These are phyloP conservation scores for Artemia franciscana DNA, from an alignment of 1,140 invertebrate species.

Conservation along the genomic window DNA sequence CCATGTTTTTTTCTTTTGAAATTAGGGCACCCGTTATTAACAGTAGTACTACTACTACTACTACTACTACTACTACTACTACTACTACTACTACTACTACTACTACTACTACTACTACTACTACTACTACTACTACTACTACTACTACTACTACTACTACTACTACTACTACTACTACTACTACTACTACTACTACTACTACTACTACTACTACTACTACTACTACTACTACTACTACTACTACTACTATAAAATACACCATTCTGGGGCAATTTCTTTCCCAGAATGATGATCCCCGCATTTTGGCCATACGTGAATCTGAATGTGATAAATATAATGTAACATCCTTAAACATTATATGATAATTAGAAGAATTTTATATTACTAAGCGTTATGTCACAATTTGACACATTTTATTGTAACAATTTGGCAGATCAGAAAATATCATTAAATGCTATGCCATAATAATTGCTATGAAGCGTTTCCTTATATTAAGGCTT, in stretches of 20 bases:
- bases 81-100: slow-evolving; percentile 10
- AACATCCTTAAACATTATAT: too few relatives aligned
- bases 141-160: neutral
- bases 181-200: slow-evolving; percentile 8
- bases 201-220: slow-evolving; percentile 8
- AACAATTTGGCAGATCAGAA: too few relatives aligned
- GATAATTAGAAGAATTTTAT: too few relatives aligned
- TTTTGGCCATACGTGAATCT: too few relatives aligned
- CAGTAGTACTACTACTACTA: slow-evolving; percentile 5
- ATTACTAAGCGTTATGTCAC: too few relatives aligned
- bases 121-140: slow-evolving; percentile 7
- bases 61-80: slow-evolving; percentile 9
- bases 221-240: slow-evolving; percentile 9
- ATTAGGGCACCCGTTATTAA: slow-evolving; percentile 5
- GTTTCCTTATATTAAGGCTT: too few relatives aligned
- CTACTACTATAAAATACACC: slow-evolving; percentile 3
- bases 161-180: neutral
- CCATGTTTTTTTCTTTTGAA: slow-evolving; percentile 5
- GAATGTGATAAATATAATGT: too few relatives aligned
- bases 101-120: slow-evolving; percentile 7
- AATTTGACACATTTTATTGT: too few relatives aligned
- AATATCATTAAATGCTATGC: too few relatives aligned
- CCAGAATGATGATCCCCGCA: too few relatives aligned
- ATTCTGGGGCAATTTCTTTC: too few relatives aligned
- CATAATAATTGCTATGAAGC: too few relatives aligned